Evolutionary conservation across 92 coral and sea anemone genomes (phyloP).

Genomic region (Paragorgia papillata): DNA sequence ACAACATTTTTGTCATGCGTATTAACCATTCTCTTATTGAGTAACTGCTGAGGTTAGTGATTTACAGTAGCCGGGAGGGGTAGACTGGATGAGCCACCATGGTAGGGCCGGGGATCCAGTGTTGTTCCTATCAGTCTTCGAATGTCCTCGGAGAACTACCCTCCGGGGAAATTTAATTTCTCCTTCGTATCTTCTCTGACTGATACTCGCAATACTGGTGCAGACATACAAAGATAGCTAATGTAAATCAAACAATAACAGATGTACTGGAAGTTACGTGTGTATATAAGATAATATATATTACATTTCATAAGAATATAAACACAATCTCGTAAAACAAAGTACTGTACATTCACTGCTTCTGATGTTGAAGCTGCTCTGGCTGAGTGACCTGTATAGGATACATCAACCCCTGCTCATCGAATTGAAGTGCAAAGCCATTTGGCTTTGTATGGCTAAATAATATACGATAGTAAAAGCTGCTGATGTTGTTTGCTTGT

Average conservation of each 20-base stretch:
- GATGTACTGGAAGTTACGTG: neutral
- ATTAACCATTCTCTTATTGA: constrained; percentile 41
- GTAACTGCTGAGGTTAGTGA: constrained; percentile 37
- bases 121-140: constrained; percentile 29
- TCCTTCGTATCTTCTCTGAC: constrained; percentile 40
- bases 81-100: constrained; percentile 12
- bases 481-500: constrained; percentile 20
- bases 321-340: neutral
- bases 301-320: neutral
- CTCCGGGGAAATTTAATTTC: constrained; percentile 19
- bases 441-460: constrained; percentile 13
- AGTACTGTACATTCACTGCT: constrained; percentile 31
- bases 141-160: constrained; percentile 26
- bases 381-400: constrained; percentile 8
- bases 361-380: constrained; percentile 64
- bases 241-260: neutral
- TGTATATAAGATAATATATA: neutral
- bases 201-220: constrained; percentile 45
- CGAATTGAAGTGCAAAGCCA: constrained; percentile 12
- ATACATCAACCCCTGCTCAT: constrained; percentile 11
- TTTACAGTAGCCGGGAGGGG: constrained; percentile 30
- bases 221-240: constrained; percentile 35
- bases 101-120: constrained; percentile 22
- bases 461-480: constrained; percentile 9
- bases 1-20: constrained; percentile 9